phyloP scores from a whole-genome alignment of 2,797 vertebrate species.

The Coendou prehensilis region DNA sequence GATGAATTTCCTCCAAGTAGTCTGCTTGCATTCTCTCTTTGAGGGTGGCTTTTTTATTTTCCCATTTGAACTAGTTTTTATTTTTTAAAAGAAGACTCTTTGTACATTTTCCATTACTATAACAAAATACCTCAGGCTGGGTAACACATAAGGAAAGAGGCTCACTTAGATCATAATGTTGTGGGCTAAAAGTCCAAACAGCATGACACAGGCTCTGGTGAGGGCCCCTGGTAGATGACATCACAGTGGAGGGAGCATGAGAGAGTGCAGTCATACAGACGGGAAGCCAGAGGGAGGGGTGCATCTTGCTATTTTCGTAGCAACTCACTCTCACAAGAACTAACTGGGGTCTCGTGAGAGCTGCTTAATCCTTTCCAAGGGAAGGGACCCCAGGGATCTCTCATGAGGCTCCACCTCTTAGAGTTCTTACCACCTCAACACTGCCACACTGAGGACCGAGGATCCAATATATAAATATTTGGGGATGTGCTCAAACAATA shows the following conservation, averaged over 20 bases:
- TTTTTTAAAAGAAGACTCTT: slow-evolving; percentile 5
- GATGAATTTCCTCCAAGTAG: neutral
- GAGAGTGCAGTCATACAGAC: neutral
- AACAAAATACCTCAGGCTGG: neutral
- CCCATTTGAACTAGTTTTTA: neutral
- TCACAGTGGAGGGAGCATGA: neutral
- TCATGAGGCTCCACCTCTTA: neutral
- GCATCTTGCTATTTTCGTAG: no score
- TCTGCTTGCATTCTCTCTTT: neutral
- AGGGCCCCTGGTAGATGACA: neutral
- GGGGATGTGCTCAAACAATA: neutral
- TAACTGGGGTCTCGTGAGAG: neutral
- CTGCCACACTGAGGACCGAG: no score
- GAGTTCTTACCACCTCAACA: neutral
- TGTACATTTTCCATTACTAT: neutral
- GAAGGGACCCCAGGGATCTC: neutral
- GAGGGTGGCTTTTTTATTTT: neutral
- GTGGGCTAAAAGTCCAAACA: neutral
- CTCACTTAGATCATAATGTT: neutral
- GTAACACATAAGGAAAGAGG: neutral
- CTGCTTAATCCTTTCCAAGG: neutral
- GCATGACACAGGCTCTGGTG: neutral
- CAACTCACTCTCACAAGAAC: neutral
- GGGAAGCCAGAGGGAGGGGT: neutral
- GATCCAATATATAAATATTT: neutral